phyloP scores from a whole-genome alignment of 1,140 invertebrate species.

The Orussus abietinus region DNA sequence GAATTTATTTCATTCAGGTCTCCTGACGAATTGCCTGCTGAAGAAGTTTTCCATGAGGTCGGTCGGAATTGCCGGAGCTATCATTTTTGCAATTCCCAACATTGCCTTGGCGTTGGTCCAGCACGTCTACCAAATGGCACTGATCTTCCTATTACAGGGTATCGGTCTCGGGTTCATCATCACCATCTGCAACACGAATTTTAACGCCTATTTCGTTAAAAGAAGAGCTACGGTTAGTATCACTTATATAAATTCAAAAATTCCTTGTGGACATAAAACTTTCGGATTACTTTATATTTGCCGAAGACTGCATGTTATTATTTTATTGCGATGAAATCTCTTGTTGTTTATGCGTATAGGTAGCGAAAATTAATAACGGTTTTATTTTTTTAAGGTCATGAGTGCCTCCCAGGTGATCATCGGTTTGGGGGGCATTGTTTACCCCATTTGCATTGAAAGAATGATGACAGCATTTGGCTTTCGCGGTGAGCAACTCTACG shows the following conservation, averaged over 20 bases:
- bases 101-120: slow-evolving; percentile 33
- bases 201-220: slow-evolving; percentile 49
- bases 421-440: slow-evolving; percentile 42
- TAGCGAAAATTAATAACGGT: background rate
- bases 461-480: slow-evolving; percentile 44
- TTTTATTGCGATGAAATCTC: no score
- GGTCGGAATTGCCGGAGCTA: slow-evolving; percentile 36
- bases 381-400: slow-evolving; percentile 36
- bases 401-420: slow-evolving; percentile 42
- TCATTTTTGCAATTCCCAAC: slow-evolving; percentile 39
- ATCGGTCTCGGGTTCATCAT: slow-evolving; percentile 44
- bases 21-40: slow-evolving; percentile 39
- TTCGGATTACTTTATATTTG: no score
- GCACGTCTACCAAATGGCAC: slow-evolving; percentile 38
- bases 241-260: background rate
- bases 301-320: no score
- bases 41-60: slow-evolving; percentile 41
- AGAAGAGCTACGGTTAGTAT: slow-evolving; percentile 39
- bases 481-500: slow-evolving; percentile 34
- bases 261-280: no score
- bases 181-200: slow-evolving; percentile 47
- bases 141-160: slow-evolving; percentile 41
- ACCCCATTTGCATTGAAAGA: slow-evolving; percentile 40
- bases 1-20: no score
- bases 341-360: background rate